These are phyloP conservation scores for Neoscelio sp. DNA, from an alignment of 2,888 invertebrate species.

Conservation along the genomic window DNA sequence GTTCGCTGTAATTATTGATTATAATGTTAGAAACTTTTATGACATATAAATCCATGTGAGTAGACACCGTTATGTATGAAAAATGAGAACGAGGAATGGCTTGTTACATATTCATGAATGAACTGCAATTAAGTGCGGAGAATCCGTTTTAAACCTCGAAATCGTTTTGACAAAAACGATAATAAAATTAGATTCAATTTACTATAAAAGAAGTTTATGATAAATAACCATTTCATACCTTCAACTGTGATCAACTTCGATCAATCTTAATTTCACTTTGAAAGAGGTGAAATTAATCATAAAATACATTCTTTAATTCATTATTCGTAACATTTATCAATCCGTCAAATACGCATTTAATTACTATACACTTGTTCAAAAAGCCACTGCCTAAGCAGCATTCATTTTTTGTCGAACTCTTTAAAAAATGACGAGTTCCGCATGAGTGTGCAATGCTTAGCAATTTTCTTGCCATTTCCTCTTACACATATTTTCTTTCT, in stretches of 20 bases:
- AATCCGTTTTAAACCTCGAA: background rate
- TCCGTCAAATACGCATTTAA: background rate
- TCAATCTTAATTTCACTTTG: background rate
- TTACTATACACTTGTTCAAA: constrained; percentile 3
- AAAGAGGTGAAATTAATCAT: too few relatives aligned
- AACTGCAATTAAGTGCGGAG: constrained; percentile 12
- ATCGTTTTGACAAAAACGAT: background rate
- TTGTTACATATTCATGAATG: constrained; percentile 35
- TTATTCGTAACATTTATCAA: background rate
- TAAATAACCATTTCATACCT: constrained; percentile 13
- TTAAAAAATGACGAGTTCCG: constrained; percentile 56
- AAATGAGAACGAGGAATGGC: constrained; percentile 34
- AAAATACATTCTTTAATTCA: too few relatives aligned
- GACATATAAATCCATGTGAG: constrained; percentile 42
- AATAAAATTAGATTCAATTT: constrained; percentile 11
- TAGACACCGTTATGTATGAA: constrained; percentile 47
- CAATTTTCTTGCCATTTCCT: constrained; percentile 63
- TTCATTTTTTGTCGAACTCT: constrained; percentile 35
- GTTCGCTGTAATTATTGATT: constrained; percentile 57
- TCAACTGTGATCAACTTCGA: too few relatives aligned
- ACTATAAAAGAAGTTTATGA: background rate
- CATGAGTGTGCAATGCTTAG: constrained; percentile 52
- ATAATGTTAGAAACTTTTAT: constrained; percentile 50
- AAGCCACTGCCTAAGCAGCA: constrained; percentile 1
- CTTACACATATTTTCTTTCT: constrained; percentile 51